Evolutionary conservation across 2,113 vertebrate species (phyloP).

Genomic region (Mormyrus lacerda): DNA sequence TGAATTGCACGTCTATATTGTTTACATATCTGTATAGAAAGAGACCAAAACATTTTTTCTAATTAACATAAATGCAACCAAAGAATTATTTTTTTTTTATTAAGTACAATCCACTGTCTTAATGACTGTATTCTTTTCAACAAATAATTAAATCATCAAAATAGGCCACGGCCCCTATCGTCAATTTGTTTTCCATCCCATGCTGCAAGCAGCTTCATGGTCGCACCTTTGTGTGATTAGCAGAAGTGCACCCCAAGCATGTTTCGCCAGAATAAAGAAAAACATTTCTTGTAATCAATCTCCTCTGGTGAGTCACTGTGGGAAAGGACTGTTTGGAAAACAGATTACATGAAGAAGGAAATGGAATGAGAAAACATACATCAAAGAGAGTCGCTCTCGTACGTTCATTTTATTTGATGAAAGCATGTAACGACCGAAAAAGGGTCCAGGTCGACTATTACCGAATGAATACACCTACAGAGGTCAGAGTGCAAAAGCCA

Average conservation of each 20-base stretch:
- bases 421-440: background rate
- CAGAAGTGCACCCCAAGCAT: background rate
- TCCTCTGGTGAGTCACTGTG: constrained; percentile 15
- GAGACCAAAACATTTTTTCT: background rate
- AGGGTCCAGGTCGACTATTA: background rate
- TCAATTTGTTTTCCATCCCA: constrained; percentile 38
- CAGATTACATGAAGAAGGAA: background rate
- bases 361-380: background rate
- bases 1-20: background rate
- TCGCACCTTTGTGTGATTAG: background rate
- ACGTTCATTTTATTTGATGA: background rate
- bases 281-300: constrained; percentile 31
- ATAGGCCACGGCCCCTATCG: constrained; percentile 41
- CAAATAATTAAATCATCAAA: constrained; percentile 29
- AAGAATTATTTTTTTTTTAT: constrained; percentile 39
- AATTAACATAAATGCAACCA: constrained; percentile 40
- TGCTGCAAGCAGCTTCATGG: constrained; percentile 22
- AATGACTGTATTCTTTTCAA: constrained; percentile 52
- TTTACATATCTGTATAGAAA: background rate
- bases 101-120: constrained; percentile 36
- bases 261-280: constrained; percentile 29
- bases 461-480: background rate
- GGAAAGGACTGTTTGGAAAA: background rate
- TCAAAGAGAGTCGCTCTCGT: background rate
- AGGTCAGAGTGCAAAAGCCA: background rate